Evolutionary conservation across 2,888 invertebrate genomes (phyloP).

Genomic region (Drosophila nr. perissopoda): DNA sequence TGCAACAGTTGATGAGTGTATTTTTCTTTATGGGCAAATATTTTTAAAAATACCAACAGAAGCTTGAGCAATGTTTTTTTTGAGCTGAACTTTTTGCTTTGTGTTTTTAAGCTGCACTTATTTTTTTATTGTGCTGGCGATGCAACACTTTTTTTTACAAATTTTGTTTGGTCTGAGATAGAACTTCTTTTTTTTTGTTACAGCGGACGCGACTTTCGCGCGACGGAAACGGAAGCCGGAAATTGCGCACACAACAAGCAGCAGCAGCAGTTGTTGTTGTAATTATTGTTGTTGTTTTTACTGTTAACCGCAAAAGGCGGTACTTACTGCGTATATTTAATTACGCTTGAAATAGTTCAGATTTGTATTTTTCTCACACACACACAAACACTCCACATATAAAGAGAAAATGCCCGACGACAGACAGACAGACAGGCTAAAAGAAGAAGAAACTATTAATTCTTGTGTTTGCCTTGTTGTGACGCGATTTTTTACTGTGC

Average conservation of each 20-base stretch:
- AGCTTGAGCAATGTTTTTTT: conserved; percentile 12
- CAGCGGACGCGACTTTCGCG: conserved; percentile 46
- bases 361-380: conserved; percentile 54
- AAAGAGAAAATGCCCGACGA: background rate
- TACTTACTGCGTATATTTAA: conserved; percentile 67
- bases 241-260: conserved; percentile 78
- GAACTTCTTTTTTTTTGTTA: conserved; percentile 30
- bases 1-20: conserved; percentile 17
- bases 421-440: conserved; percentile 19
- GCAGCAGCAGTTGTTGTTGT: conserved; percentile 31
- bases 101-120: conserved; percentile 3
- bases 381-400: conserved; percentile 12
- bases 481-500: conserved; percentile 44
- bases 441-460: conserved; percentile 54
- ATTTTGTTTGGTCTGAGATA: conserved; percentile 27
- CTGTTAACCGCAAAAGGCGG: conserved; percentile 54
- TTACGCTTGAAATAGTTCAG: conserved; percentile 73
- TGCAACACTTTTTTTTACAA: conserved; percentile 39
- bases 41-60: background rate
- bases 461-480: conserved; percentile 65
- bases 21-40: conserved; percentile 5
- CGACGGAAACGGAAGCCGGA: conserved; percentile 73
- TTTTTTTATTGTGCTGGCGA: conserved; percentile 10
- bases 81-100: background rate
- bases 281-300: conserved; percentile 28